Percentiles rank a stretch among this genome's conserved stretches.
phyloP scores from a whole-genome alignment of 2,797 vertebrate genomes.

The Lepilemur ruficaudatus region DNA sequence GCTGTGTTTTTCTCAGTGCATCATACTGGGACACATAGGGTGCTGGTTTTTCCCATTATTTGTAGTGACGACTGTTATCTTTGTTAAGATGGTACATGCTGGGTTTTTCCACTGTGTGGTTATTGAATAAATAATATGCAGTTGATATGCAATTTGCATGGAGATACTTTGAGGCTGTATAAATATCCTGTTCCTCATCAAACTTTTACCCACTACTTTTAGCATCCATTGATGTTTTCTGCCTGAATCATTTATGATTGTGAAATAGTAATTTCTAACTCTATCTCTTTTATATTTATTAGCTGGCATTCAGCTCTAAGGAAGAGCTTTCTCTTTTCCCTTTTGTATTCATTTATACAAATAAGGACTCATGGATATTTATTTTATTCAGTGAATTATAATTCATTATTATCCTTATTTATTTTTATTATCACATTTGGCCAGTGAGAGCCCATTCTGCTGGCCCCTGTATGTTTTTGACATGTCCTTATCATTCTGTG shows the following conservation, averaged over 20 bases:
- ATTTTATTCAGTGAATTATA: conserved; percentile 5
- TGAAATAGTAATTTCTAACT: conserved; percentile 37
- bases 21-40: neutral
- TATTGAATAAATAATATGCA: conserved; percentile 54
- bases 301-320: neutral
- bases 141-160: neutral
- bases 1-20: neutral
- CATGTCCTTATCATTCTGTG: neutral
- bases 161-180: conserved; percentile 45
- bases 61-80: neutral
- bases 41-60: neutral
- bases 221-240: conserved; percentile 19
- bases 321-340: neutral
- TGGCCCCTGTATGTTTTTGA: neutral
- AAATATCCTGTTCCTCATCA: conserved; percentile 46
- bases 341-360: conserved; percentile 13
- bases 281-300: neutral
- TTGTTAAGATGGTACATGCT: conserved; percentile 18
- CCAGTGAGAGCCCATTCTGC: neutral
- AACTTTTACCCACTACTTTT: conserved; percentile 45
- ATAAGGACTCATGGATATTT: neutral
- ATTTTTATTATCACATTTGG: neutral
- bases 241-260: conserved; percentile 51
- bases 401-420: neutral
- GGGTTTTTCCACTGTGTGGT: conserved; percentile 32